Evolutionary conservation across 2,797 vertebrate genomes (phyloP), one percentile per base, ranked within the genome.

Genomic region (Sebastes vulpes): DNA sequence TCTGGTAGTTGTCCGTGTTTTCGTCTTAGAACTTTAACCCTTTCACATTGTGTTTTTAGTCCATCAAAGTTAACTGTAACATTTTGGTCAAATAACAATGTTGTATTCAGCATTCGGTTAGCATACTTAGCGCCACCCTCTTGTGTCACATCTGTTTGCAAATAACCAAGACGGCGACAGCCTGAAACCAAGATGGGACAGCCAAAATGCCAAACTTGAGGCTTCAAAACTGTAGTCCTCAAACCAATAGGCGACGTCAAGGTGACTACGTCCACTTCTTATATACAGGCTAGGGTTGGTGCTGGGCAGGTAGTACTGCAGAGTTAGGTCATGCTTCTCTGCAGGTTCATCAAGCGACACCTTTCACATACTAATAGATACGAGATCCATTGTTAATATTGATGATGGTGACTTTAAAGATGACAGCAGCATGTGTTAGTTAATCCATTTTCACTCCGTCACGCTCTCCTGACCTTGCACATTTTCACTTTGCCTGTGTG

Each of bases 81-180:
- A 38, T 38, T 38, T 38, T 38, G 12, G 12, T 38, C 35, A 38
- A 38, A 12, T 38, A 38, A 0, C 35, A 42, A 42, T 42, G 35
- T 42, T 0, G 35, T 38, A 38, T 38, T 38, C 35, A 38, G 35
- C 23, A 14, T 38, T 38, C 0, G 12, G 35, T 42, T 42, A 23
- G 23, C 23, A 0, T 35, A 0, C 32, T 12, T 0, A 42, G 35
- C 12, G 0, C 56, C 1, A 29, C 18, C 8, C 56, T 58, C 26
- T 18, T 5, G 16, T 4, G 26, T 18, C 56, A 58, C 26, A 2
- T 31, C 28, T 9, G 8, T 0, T 58, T 29, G 8, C 25, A 18
- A 46, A 18, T 46, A 46, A 46, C 38, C 38, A 38, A 56, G 57
- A 32, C 25, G 25, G 25, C 25, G 25, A 25, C 25, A 25, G 25